phyloP scores from a whole-genome alignment of 2,113 vertebrate genomes.

The Edolisoma coerulescens region DNA sequence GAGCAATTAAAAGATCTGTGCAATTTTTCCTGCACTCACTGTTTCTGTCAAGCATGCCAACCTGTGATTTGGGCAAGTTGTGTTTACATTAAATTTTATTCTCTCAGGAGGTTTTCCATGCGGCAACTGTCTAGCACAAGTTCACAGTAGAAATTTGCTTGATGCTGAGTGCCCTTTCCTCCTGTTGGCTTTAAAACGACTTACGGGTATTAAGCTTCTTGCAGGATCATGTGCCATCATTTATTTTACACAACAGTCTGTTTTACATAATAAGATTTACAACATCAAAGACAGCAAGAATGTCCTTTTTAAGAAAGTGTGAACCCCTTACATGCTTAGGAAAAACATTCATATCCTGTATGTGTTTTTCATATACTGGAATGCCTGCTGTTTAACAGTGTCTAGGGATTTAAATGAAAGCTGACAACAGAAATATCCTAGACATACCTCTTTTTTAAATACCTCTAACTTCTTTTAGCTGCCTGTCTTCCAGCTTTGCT shows the following conservation, averaged over 20 bases:
- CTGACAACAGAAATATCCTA: conserved; percentile 43
- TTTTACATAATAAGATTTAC: conserved; percentile 54
- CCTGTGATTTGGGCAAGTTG: background rate
- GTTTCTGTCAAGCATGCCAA: background rate
- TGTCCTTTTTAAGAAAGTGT: conserved; percentile 24
- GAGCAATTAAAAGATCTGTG: background rate
- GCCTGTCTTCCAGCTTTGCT: background rate
- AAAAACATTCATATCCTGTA: conserved; percentile 1
- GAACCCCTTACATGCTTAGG: conserved; percentile 26
- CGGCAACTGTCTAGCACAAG: background rate
- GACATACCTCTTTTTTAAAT: background rate
- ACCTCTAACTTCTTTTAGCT: conserved; percentile 36
- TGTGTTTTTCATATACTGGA: background rate
- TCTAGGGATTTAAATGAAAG: conserved; percentile 39
- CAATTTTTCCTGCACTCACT: background rate
- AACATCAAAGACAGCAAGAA: conserved; percentile 43
- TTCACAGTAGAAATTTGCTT: background rate
- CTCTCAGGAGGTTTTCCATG: background rate
- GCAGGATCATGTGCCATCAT: conserved; percentile 28
- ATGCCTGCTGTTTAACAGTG: background rate
- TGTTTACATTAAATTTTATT: background rate
- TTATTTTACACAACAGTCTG: conserved; percentile 47
- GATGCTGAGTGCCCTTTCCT: background rate
- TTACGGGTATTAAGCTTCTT: conserved; percentile 16
- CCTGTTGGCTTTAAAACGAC: background rate